These are phyloP conservation scores for Sebastes diploproa DNA, from an alignment of 2,797 vertebrate species.

Conservation along the genomic window DNA sequence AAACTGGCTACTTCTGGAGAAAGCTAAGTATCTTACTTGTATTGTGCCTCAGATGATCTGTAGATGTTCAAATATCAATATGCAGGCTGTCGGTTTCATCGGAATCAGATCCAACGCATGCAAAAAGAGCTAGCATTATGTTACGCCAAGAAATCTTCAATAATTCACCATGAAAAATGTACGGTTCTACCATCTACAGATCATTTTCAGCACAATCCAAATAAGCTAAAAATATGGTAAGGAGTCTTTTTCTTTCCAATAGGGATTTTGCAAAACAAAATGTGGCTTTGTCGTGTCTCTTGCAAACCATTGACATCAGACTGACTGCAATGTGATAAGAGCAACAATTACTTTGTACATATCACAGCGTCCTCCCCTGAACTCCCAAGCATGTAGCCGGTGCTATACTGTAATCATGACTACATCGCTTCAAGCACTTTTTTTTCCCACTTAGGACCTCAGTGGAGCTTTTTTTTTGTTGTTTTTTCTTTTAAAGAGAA, in stretches of 20 bases:
- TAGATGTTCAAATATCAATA: conserved; percentile 41
- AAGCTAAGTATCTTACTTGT: conserved; percentile 29
- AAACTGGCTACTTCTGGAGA: conserved; percentile 32
- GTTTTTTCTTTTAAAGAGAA: conserved; percentile 38
- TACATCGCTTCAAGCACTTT: conserved; percentile 55
- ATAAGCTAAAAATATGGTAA: conserved; percentile 13
- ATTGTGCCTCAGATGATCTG: conserved; percentile 64
- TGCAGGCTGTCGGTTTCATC: conserved; percentile 41
- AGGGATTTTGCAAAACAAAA: background rate
- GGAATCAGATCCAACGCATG: conserved; percentile 54
- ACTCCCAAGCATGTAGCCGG: conserved; percentile 59
- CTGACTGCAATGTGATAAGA: conserved; percentile 39
- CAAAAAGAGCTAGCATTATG: conserved; percentile 53
- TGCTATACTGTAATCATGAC: conserved; percentile 48
- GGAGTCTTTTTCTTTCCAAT: background rate
- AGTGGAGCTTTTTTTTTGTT: conserved; percentile 6
- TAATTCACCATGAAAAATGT: conserved; percentile 18
- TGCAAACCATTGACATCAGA: conserved; percentile 54
- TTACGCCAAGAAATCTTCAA: conserved; percentile 32
- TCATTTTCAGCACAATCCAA: conserved; percentile 65
- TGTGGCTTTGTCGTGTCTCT: conserved; percentile 40
- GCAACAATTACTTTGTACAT: conserved; percentile 52
- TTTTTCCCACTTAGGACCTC: conserved; percentile 39
- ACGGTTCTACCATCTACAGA: conserved; percentile 45
- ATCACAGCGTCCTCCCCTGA: conserved; percentile 53